Evolutionary conservation across 2,797 vertebrate genomes (phyloP), one percentile per base, ranked within the genome.

Genomic region (Scarus forsteni): DNA sequence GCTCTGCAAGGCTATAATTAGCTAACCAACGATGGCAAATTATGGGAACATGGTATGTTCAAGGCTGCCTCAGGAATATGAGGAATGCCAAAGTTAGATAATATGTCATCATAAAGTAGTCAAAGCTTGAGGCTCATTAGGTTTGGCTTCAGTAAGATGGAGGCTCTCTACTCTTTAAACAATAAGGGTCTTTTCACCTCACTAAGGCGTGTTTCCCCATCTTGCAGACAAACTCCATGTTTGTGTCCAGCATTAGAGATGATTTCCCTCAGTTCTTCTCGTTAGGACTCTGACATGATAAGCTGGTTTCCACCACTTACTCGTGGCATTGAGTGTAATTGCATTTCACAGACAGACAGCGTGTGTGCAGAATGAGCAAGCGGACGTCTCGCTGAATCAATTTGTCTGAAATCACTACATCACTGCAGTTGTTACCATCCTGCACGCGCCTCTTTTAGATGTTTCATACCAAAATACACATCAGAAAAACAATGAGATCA

Each of bases 241-340:
- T 81, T 81, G 78, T 80, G 76, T 56, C 60, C n/a, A 1, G 72
- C 73, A 75, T 90, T 90, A 87, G 89, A 84, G 78, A 85, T 82
- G 73, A 83, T 91, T 89, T 88, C 82, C 83, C 67, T 74, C 63
- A 57, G 83, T 87, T 54, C 54, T 81, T 74, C 88, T 92, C 81
- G 88, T 93, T 92, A 91, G 75, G 77, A 84, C 88, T 79, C 79
- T 62, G 79, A 91, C 90, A 89, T 84, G 90, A 88, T 85, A 85
- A 88, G 85, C 81, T 60, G 74, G 73, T 85, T 84, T 83, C 78
- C 85, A 70, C 75, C 79, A 85, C 86, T 92, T 86, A 90, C 85
- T 91, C 85, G 49, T 87, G 85, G 68, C 86, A 59, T 63, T 70
- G 83, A 81, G 76, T 68, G 79, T 91, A 91, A 90, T 92, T 91